Percentiles rank a stretch among this genome's conserved stretches.
Evolutionary conservation across 2,888 invertebrate genomes (phyloP).

Genomic region (Nemotelus nigrinus): DNA sequence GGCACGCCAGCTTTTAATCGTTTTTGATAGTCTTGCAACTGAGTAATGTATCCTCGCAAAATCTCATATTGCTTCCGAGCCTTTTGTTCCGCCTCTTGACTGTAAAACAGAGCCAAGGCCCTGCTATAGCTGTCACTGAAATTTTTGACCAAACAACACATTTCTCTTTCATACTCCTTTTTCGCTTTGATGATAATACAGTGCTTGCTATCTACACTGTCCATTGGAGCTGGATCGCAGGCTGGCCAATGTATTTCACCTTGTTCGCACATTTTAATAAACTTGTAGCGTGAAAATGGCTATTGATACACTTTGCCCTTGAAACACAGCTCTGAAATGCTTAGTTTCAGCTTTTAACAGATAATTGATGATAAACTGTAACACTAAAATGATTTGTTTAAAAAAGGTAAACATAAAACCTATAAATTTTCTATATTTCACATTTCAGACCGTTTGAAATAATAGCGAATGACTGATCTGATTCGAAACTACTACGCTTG

Average conservation of each 20-base stretch:
- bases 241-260: not conserved
- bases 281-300: not conserved
- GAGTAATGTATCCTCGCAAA: not conserved
- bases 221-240: not conserved
- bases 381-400: too few species aligned
- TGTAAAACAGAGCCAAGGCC: not conserved
- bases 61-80: not conserved
- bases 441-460: too few species aligned
- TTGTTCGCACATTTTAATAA: slow-evolving; percentile 9
- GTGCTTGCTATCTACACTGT: not conserved
- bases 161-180: not conserved
- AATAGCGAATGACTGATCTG: too few species aligned
- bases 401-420: too few species aligned
- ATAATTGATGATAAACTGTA: too few species aligned
- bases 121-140: not conserved
- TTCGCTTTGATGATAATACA: slow-evolving; percentile 15
- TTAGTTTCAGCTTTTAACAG: too few species aligned
- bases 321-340: too few species aligned
- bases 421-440: too few species aligned
- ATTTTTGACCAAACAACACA: not conserved
- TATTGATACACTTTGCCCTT: too few species aligned
- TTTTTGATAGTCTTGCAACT: not conserved
- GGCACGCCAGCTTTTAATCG: not conserved
- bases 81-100: slow-evolving; percentile 10
- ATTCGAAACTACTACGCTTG: too few species aligned